These are phyloP conservation scores for Steinernema scapterisci DNA, from an alignment of 2,888 invertebrate genomes.

Conservation along the genomic window DNA sequence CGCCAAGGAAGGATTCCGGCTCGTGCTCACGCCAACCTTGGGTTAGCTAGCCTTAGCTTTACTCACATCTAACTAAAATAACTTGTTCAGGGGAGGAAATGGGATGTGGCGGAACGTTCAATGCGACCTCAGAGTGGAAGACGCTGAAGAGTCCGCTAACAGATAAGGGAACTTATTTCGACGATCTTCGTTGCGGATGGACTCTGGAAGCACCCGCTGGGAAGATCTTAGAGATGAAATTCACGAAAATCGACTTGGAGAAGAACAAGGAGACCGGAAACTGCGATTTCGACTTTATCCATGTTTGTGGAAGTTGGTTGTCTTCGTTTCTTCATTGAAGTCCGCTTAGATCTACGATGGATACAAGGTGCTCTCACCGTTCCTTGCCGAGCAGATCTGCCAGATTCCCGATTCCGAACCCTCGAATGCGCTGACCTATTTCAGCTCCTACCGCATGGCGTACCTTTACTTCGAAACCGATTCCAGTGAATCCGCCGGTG, in stretches of 20 bases:
- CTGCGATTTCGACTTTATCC: conserved; percentile 20
- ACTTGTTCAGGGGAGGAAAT: conserved; percentile 47
- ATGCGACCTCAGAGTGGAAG: conserved; percentile 54
- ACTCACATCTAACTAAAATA: neutral
- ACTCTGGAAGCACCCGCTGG: conserved; percentile 40
- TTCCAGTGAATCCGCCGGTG: conserved; percentile 47
- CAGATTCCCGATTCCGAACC: conserved; percentile 38
- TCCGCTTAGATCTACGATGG: conserved; percentile 63
- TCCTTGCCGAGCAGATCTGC: conserved; percentile 49
- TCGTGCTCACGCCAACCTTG: conserved; percentile 56
- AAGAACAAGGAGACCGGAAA: conserved; percentile 24
- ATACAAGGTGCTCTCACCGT: conserved; percentile 53
- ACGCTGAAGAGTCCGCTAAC: conserved; percentile 50
- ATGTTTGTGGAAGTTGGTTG: conserved; percentile 7
- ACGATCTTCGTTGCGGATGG: conserved; percentile 60
- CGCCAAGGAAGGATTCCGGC: conserved; percentile 54
- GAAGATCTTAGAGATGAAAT: conserved; percentile 43
- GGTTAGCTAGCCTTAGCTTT: conserved; percentile 34
- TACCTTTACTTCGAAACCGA: conserved; percentile 60
- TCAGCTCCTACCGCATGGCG: conserved; percentile 43
- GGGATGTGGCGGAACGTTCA: conserved; percentile 62
- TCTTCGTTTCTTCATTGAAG: neutral
- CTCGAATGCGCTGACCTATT: conserved; percentile 35
- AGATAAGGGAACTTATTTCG: conserved; percentile 48
- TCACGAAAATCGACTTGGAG: conserved; percentile 48